A percentile compares a stretch with the other conserved stretches of the same genome.
Evolutionary conservation across 1,140 invertebrate genomes (phyloP).

Genomic region (Rhopalosiphum maidis): DNA sequence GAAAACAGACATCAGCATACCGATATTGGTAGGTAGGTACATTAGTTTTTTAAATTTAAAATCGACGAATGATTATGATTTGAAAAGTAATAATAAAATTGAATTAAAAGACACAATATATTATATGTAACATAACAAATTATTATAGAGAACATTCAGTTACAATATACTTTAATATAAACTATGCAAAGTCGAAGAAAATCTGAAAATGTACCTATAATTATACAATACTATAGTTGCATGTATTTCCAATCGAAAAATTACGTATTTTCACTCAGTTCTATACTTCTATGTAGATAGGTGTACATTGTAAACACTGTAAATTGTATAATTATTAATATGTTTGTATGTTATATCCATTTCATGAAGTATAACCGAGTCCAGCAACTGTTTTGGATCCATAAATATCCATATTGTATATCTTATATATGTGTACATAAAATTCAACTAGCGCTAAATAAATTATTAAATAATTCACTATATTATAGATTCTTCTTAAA

Average conservation of each 20-base stretch:
- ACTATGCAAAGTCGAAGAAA: background rate
- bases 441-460: no score
- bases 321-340: no score
- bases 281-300: background rate
- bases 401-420: no score
- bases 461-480: no score
- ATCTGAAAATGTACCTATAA: background rate
- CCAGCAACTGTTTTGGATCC: no score
- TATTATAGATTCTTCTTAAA: no score
- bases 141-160: background rate
- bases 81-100: background rate
- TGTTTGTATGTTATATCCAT: no score
- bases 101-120: background rate
- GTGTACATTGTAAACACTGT: no score
- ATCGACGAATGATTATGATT: background rate
- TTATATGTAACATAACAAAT: background rate
- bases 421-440: no score
- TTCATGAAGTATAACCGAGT: no score
- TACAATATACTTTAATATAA: background rate
- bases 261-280: background rate
- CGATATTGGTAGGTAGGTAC: background rate
- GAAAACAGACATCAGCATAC: background rate
- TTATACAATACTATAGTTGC: background rate
- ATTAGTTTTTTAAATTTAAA: background rate
- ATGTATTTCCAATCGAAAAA: background rate